Evolutionary conservation across 2,888 invertebrate species (phyloP), one percentile per base, ranked within the genome.

Genomic region (Drosophila longiperda): DNA sequence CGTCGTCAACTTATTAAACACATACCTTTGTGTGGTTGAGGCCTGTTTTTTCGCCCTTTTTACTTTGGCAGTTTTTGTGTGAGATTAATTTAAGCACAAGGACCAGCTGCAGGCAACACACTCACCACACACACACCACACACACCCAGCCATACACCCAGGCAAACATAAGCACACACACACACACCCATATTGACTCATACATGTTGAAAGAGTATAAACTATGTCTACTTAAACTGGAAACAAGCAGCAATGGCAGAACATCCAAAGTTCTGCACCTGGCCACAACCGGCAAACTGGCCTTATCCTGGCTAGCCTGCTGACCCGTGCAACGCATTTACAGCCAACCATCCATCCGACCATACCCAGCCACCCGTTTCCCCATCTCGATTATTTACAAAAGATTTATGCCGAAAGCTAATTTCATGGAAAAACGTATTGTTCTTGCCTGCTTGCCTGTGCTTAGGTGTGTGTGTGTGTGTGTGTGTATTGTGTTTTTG

Each of bases 341-440:
- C 32, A 55, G 59, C 55, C 65, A n/a, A 63, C 42, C 50, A 48
- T 15, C 32, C 50, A 48, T 15, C 32, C 32, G 32, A 32, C 65
- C 29, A 45, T 42, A 42, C 62, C 40, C 42, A 42, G 34, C 23
- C 29, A 20, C 23, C 15, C 32, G n/a, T 33, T 32, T 52, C 32
- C 12, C 52, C 50, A 55, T 57, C 68, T 74, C 61, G 76, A 70
- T 81, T 88, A 86, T 88, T 83, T 83, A 82, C 83, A 67, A 82
- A 82, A 90, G 87, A 87, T 87, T 87, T 87, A 87, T 87, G 90
- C 82, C 88, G 69, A 77, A 87, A 90, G 90, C 87, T 90, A 87
- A 87, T 87, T 90, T 89, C 79, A 90, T 87, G 90, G 88, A 87
- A 89, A 89, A 87, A 79, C 88, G 68, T 90, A 89, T 87, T 90